Conservation (phyloP, 1,140 invertebrate genomes). For the Bombyx mandarina region DNA sequence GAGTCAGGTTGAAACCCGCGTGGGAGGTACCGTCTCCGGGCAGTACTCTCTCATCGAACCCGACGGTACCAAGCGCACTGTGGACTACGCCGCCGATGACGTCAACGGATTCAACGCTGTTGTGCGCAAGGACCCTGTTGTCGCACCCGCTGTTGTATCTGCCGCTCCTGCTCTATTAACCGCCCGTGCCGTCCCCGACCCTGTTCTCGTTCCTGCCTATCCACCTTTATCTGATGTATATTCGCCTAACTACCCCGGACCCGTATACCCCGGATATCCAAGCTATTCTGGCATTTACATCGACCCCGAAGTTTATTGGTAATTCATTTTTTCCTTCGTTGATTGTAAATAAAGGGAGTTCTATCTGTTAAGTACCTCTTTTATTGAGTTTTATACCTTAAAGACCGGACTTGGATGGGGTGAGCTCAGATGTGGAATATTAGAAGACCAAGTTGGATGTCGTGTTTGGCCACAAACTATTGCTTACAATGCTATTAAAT, state of each 20-base stretch:
- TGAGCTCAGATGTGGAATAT: too few species aligned
- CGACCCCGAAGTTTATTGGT: too few species aligned
- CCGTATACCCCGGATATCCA: not conserved
- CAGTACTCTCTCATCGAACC: constrained; percentile 36
- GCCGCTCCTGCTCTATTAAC: constrained; percentile 16
- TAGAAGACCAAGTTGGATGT: too few species aligned
- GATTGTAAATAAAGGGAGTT: too few species aligned
- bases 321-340: too few species aligned
- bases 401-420: too few species aligned
- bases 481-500: too few species aligned
- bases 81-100: constrained; percentile 38
- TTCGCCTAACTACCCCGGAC: constrained; percentile 15
- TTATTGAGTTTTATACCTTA: too few species aligned
- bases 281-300: too few species aligned
- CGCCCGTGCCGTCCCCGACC: constrained; percentile 10
- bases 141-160: constrained; percentile 12
- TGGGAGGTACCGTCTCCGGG: constrained; percentile 25
- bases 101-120: constrained; percentile 34
- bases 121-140: constrained; percentile 26
- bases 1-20: constrained; percentile 34
- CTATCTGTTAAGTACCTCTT: too few species aligned
- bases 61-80: constrained; percentile 33
- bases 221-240: constrained; percentile 1
- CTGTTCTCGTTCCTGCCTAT: constrained; percentile 2
- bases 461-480: too few species aligned